Percentiles rank a stretch among this genome's conserved stretches.
Conservation (phyloP, 1,140 invertebrate species). For the Apolygus lucorum region DNA sequence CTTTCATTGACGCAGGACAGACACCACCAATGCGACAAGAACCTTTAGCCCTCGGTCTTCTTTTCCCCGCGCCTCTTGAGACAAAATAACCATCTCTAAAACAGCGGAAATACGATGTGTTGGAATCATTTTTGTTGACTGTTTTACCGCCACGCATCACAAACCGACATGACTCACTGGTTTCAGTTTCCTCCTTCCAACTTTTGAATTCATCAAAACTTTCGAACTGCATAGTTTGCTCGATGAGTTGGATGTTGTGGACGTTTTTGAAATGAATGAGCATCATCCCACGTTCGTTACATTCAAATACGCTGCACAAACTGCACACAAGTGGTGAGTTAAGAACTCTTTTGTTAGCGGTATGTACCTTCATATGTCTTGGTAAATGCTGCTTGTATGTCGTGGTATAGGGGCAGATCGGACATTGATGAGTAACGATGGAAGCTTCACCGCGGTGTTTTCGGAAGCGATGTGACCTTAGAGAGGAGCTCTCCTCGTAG, state of each 20-base stretch:
- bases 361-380: neutral
- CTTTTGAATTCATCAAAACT: neutral
- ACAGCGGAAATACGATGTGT: neutral
- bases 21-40: neutral
- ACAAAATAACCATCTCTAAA: neutral
- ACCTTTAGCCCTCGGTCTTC: neutral
- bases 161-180: neutral
- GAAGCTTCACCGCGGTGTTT: neutral
- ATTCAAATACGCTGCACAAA: neutral
- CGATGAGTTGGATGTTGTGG: neutral
- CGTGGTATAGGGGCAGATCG: neutral
- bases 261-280: neutral
- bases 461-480: neutral
- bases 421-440: neutral
- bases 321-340: neutral
- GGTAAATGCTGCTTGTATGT: neutral
- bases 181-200: neutral
- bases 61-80: neutral
- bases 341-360: neutral
- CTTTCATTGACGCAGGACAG: neutral
- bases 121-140: neutral
- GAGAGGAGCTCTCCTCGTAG: neutral
- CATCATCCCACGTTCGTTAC: neutral
- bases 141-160: neutral
- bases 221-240: neutral